phyloP scores from a whole-genome alignment of 2,113 vertebrate genomes.

The Leucoraja erinaceus region DNA sequence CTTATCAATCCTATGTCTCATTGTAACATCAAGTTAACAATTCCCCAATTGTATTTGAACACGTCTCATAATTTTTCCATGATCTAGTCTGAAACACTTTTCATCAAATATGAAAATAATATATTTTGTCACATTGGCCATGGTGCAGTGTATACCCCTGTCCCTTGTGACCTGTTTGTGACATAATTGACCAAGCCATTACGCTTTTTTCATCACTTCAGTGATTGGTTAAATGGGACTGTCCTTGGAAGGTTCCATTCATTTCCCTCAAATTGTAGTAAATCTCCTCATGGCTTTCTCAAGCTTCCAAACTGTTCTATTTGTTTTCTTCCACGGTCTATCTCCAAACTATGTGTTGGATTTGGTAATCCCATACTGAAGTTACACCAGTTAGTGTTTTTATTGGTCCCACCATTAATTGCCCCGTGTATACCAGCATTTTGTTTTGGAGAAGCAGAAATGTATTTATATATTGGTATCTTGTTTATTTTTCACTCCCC shows the following conservation, averaged over 20 bases:
- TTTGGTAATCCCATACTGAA: background rate
- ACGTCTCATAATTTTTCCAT: background rate
- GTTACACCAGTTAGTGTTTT: too few relatives aligned
- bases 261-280: background rate
- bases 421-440: too few relatives aligned
- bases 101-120: background rate
- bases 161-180: background rate
- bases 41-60: background rate
- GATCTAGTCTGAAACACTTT: background rate
- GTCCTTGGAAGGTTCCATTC: background rate
- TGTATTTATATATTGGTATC: too few relatives aligned
- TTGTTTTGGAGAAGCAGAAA: too few relatives aligned
- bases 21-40: background rate
- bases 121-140: background rate
- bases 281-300: background rate
- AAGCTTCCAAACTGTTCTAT: background rate
- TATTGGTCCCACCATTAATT: too few relatives aligned
- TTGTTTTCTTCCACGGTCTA: background rate
- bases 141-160: background rate
- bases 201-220: background rate
- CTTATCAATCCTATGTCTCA: background rate
- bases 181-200: background rate
- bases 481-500: too few relatives aligned
- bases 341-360: background rate
- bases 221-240: background rate